A percentile compares a stretch with the other conserved stretches of the same genome.
Conservation (phyloP, 2,113 vertebrate genomes). For the Brachypodius melanocephalos region DNA sequence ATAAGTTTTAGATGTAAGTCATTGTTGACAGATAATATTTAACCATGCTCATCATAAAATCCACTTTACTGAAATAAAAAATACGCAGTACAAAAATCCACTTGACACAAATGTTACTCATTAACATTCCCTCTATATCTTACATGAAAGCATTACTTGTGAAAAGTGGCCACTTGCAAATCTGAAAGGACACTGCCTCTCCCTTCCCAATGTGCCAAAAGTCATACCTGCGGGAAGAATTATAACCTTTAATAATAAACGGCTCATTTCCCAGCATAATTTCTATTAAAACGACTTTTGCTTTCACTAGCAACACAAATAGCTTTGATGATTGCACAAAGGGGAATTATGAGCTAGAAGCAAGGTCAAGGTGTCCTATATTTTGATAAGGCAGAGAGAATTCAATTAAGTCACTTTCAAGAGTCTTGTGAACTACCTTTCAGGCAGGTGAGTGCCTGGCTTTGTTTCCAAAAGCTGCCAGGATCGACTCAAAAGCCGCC, state of each 20-base stretch:
- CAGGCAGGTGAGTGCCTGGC: neutral
- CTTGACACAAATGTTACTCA: neutral
- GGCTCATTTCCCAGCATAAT: neutral
- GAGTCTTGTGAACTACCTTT: neutral
- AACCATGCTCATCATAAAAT: conserved; percentile 20
- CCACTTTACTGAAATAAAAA: neutral
- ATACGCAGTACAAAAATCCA: neutral
- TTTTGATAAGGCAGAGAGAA: neutral
- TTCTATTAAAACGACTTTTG: neutral
- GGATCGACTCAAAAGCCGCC: neutral
- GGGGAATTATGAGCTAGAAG: neutral
- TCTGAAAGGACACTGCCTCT: neutral
- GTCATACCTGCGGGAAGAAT: neutral
- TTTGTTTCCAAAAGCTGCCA: neutral
- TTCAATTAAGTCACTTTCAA: neutral
- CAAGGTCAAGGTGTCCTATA: neutral
- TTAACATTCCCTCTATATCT: conserved; percentile 1
- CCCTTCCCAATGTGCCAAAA: neutral
- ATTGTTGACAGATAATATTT: neutral
- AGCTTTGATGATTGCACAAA: neutral
- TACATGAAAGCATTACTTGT: neutral
- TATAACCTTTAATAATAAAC: neutral
- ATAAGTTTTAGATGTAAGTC: neutral
- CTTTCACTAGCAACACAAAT: neutral
- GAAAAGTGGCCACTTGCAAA: neutral